Conservation (phyloP, 2,113 vertebrate genomes). For the Pelobates fuscus region DNA sequence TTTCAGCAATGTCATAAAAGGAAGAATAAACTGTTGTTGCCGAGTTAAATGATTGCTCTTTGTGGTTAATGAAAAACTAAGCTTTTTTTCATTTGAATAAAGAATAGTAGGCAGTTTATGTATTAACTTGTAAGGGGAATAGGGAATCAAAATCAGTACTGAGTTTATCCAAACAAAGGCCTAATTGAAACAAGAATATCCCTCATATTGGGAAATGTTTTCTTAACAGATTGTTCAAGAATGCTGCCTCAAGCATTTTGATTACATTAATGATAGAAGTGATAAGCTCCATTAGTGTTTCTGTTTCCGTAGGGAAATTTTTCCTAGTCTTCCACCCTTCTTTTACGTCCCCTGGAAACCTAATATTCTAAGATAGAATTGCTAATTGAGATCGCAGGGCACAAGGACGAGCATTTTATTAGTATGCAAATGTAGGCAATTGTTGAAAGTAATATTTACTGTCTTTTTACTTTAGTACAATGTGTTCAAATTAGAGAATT, state of each 20-base stretch:
- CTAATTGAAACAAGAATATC: conserved; percentile 76
- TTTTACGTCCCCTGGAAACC: conserved; percentile 55
- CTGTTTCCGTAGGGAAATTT: conserved; percentile 73
- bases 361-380: conserved; percentile 62
- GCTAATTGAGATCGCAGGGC: conserved; percentile 58
- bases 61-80: too few relatives aligned
- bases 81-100: too few relatives aligned
- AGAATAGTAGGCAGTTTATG: not conserved
- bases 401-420: conserved; percentile 66
- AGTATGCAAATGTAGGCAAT: conserved; percentile 65
- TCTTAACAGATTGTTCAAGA: conserved; percentile 71
- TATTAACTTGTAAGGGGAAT: not conserved
- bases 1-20: too few relatives aligned
- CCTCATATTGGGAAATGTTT: conserved; percentile 81
- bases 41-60: too few relatives aligned
- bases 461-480: conserved; percentile 54
- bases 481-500: conserved; percentile 55
- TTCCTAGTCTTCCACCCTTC: conserved; percentile 52
- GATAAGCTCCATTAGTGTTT: conserved; percentile 77
- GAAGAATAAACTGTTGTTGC: too few relatives aligned
- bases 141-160: not conserved
- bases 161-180: conserved; percentile 35
- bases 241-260: conserved; percentile 68
- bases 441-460: conserved; percentile 67
- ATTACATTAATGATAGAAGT: conserved; percentile 81